These are phyloP conservation scores for Seriola dumerili DNA, from an alignment of 2,113 vertebrate species.

Conservation along the genomic window DNA sequence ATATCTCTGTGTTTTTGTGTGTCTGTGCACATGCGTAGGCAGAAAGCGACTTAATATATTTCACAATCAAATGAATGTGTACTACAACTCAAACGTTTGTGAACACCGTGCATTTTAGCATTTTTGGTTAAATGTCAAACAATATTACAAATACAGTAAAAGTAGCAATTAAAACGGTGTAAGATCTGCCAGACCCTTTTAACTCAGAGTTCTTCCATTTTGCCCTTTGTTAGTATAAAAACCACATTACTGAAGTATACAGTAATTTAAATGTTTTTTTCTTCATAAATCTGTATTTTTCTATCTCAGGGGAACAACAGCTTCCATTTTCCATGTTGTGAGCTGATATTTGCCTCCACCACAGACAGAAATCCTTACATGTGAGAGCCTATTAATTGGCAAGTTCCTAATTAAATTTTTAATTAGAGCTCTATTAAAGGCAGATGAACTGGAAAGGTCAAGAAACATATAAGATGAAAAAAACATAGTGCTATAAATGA, in stretches of 20 bases:
- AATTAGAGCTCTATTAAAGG: slow-evolving; percentile 18
- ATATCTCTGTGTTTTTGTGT: slow-evolving; percentile 35
- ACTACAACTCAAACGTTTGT: neutral
- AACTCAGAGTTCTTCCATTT: neutral
- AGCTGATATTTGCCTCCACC: slow-evolving; percentile 42
- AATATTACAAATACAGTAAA: neutral
- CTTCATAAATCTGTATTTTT: slow-evolving; percentile 8
- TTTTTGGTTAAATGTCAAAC: neutral
- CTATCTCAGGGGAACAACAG: slow-evolving; percentile 1
- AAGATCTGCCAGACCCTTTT: neutral
- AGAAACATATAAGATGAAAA: neutral
- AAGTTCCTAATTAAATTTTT: slow-evolving; percentile 30
- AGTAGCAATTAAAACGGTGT: neutral
- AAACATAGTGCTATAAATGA: neutral
- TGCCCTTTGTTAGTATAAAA: neutral
- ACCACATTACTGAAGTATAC: neutral
- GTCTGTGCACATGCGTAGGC: slow-evolving; percentile 13
- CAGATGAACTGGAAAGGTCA: slow-evolving; percentile 33
- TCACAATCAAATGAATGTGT: neutral
- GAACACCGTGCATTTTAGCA: neutral
- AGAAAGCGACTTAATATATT: slow-evolving; percentile 16
- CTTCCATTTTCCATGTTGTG: slow-evolving; percentile 9
- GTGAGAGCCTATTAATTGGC: slow-evolving; percentile 36
- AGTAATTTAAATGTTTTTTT: neutral
- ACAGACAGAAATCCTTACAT: slow-evolving; percentile 12